Evolutionary conservation across 53 echinoderm and acorn worm genomes (phyloP).

Genomic region (Henricia sp.): DNA sequence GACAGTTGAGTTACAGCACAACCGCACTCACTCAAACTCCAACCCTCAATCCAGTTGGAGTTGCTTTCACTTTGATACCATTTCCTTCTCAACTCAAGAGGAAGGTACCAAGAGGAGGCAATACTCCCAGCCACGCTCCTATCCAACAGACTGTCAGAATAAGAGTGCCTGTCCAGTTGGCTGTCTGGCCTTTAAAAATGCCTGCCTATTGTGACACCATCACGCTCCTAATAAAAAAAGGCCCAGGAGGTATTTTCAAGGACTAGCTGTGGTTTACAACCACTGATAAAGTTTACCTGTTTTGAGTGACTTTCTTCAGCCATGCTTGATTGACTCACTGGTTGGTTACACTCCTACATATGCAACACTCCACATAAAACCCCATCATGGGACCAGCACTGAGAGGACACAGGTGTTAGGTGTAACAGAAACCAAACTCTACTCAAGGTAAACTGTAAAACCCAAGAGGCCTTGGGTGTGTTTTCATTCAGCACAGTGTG

Average conservation of each 20-base stretch:
- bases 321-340: background rate
- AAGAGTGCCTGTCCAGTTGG: background rate
- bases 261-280: background rate
- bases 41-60: background rate
- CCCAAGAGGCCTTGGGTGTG: background rate
- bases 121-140: constrained; percentile 28
- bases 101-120: constrained; percentile 13
- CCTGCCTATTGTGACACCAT: constrained; percentile 17
- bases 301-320: background rate
- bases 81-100: background rate
- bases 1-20: background rate
- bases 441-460: background rate
- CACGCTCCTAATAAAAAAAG: background rate
- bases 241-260: constrained; percentile 27
- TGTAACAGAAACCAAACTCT: background rate
- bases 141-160: constrained; percentile 36
- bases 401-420: no score
- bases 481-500: constrained; percentile 57
- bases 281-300: constrained; percentile 26
- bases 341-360: background rate
- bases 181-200: constrained; percentile 44
- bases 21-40: background rate
- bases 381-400: background rate
- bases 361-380: background rate
- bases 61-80: background rate